These are phyloP conservation scores for Melieria omissa DNA, from an alignment of 2,888 invertebrate species.

Conservation along the genomic window DNA sequence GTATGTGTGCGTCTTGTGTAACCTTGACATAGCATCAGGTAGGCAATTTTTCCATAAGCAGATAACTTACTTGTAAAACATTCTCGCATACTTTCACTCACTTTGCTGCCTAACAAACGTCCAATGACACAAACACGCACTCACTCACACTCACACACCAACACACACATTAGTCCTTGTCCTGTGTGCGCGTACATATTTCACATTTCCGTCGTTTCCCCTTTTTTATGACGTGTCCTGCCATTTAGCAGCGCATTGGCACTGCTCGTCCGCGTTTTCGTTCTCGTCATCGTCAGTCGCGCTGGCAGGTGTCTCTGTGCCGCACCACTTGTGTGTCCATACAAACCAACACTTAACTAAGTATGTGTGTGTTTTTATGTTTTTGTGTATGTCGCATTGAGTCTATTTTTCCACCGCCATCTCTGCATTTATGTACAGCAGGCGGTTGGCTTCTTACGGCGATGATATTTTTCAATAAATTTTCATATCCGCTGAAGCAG, in stretches of 20 bases:
- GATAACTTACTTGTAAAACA: constrained; percentile 31
- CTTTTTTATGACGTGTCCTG: background rate
- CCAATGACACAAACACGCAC: background rate
- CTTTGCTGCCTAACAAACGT: too few relatives aligned
- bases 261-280: background rate
- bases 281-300: background rate
- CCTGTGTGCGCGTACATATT: background rate
- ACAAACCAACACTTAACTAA: too few relatives aligned
- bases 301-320: too few relatives aligned
- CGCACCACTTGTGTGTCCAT: too few relatives aligned
- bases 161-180: background rate
- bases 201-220: constrained; percentile 14
- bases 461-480: constrained; percentile 29
- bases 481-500: constrained; percentile 3
- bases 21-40: constrained; percentile 22
- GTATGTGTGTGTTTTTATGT: too few relatives aligned
- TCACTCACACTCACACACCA: background rate
- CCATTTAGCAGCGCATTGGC: too few relatives aligned
- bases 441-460: background rate
- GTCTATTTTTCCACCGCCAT: too few relatives aligned
- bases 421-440: too few relatives aligned
- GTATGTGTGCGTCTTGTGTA: constrained; percentile 14
- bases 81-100: too few relatives aligned
- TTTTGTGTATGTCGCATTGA: too few relatives aligned
- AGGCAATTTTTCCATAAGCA: constrained; percentile 35